Evolutionary conservation across 2,797 vertebrate genomes (phyloP), one percentile per base, ranked within the genome.

Genomic region (Anisognathus igniventris): DNA sequence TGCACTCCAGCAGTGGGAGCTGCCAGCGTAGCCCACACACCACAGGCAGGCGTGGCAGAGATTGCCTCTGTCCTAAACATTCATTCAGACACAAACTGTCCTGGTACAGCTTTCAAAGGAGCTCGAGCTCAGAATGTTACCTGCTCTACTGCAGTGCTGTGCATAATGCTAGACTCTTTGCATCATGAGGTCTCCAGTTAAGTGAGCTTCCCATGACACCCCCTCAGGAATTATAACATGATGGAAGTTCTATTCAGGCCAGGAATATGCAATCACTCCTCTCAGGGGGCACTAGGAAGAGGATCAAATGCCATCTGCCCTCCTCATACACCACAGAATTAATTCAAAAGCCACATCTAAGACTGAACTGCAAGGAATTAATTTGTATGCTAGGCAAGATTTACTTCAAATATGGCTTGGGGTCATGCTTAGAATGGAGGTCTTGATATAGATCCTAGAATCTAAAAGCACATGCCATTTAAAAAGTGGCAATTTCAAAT

Each of bases 1-100:
- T 62, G 39, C n/a, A 21, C 24, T 24, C 48, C 57, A 24, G 39
- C 85, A 71, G 27, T 1, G 35, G 31, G 53, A 60, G 45, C 3
- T 71, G 57, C 62, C 62, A 44, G 50, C 0, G 0, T 1, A 16
- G 70, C n/a, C 71, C 19, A 8, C 0, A 2, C 8, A 35, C 39
- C 44, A 9, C 8, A 39, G 14, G 5, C 3, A 27, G 28, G 20
- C 40, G 16, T 0, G 17, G 56, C 4, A 4, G 68, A 70, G 24
- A 25, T 1, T 21, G 18, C 14, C 48, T 42, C 24, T 66, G 30
- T 27, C 15, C 53, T 16, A 14, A 74, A 39, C 3, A 44, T 7
- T 51, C 24, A 37, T 9, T 28, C 58, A 33, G n/a, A 61, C 51
- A 64, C 56, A 76, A 93, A 45, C 21, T 4, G 2, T 1, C 48